These are phyloP conservation scores for Nycticebus coucang DNA, from an alignment of 2,113 vertebrate genomes.

Conservation along the genomic window DNA sequence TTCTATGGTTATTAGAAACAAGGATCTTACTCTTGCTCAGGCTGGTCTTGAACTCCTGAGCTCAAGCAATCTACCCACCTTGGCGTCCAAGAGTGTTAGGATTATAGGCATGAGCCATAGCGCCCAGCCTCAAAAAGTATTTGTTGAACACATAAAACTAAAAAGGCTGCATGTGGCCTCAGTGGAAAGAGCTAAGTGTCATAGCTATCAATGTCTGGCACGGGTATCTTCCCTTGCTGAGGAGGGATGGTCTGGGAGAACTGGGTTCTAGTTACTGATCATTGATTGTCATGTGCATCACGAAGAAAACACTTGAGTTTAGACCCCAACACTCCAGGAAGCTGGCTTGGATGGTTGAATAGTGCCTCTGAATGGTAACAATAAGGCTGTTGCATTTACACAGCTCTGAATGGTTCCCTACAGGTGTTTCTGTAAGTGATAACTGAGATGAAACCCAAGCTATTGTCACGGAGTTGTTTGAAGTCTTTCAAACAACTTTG, in stretches of 20 bases:
- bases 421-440: not conserved
- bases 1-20: too few relatives aligned
- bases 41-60: too few relatives aligned
- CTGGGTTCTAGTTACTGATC: not conserved
- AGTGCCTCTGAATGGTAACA: not conserved
- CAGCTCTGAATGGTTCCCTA: slow-evolving; percentile 9
- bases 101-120: too few relatives aligned
- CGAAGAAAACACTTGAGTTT: slow-evolving; percentile 53
- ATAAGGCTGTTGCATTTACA: not conserved
- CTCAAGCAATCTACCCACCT: too few relatives aligned
- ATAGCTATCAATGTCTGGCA: not conserved
- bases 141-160: slow-evolving; percentile 38
- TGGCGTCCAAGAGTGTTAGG: too few relatives aligned
- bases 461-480: not conserved
- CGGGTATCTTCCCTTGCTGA: not conserved
- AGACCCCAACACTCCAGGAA: not conserved
- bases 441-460: slow-evolving; percentile 32
- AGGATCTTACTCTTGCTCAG: too few relatives aligned
- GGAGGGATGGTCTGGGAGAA: not conserved
- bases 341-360: not conserved
- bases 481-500: not conserved
- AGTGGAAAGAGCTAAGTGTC: not conserved
- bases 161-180: slow-evolving; percentile 1
- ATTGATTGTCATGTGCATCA: not conserved
- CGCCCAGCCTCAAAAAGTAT: not conserved